Evolutionary conservation across 2,888 invertebrate species (phyloP), one percentile per base, ranked within the genome.

Genomic region (Liopterus haemorrhoidalis): DNA sequence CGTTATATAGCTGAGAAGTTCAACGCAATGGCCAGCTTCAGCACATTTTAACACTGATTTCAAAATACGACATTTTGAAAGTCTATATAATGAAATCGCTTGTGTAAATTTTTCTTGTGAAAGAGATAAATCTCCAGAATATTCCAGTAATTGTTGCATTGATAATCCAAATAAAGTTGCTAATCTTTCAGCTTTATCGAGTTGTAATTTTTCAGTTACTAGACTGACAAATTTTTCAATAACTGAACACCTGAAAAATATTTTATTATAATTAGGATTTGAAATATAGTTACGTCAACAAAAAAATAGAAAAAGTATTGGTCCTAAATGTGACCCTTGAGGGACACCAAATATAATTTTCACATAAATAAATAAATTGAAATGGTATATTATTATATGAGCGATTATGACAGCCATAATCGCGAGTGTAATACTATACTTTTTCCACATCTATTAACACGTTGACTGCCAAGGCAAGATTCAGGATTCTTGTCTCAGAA

Each of bases 121-220:
- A 59, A 93, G 71, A 59, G 88, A 73, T 64, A 85, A 74, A 66
- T 92, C 91, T 0, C 90, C 90, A 20, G 89, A 85, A 55, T 80
- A 78, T 62, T 88, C 85, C 52, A 92, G 72, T 39, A 83, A 68
- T 41, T 77, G 74, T 49, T 80, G 78, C 36, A 84, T 68, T 56
- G 80, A 78, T 40, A 82, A 65, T 35, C 76, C 75, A 59, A 78
- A 77, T 37, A 79, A 70, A 36, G 70, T 64, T 1, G 77, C 75
- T 27, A 81, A 60, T 54, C 70, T 70, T 54, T 76, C 77, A 5
- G 79, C 78, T 57, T 70, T 69, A 30, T 72, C 71, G 5, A 76
- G 58, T 54, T 78, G 73, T 48, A 71, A 69, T 35, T 71, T 70
- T 53, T 70, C 70, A 25, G 76, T 65, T 40, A 79, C 71, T 49